Percentiles rank a stretch among this genome's conserved stretches.
phyloP scores from a whole-genome alignment of 2,888 invertebrate species.

The Xanthorhoe spadicearia region DNA sequence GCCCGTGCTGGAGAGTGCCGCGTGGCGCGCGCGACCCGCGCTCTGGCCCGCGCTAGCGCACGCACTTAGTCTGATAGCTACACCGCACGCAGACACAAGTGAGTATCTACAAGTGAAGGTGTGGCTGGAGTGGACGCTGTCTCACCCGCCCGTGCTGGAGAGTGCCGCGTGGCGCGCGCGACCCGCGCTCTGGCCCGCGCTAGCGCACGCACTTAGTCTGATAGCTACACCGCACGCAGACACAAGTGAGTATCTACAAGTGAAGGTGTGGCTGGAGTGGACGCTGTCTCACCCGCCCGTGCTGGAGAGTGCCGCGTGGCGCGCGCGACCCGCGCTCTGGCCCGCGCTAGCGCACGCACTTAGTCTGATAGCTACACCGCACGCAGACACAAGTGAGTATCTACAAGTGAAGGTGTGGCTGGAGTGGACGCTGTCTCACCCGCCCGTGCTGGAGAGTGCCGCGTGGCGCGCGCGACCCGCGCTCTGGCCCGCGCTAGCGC shows the following conservation, averaged over 20 bases:
- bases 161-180: constrained; percentile 82
- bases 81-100: constrained; percentile 59
- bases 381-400: no score
- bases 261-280: no score
- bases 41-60: constrained; percentile 93
- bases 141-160: constrained; percentile 73
- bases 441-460: no score
- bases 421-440: no score
- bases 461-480: no score
- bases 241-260: constrained; percentile 71
- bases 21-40: constrained; percentile 86
- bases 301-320: no score
- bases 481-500: no score
- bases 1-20: constrained; percentile 63
- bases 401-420: no score
- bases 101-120: constrained; percentile 88
- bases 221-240: constrained; percentile 71
- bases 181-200: constrained; percentile 91
- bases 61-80: constrained; percentile 88
- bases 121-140: constrained; percentile 89
- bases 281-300: no score
- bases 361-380: no score
- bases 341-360: no score
- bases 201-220: constrained; percentile 90
- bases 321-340: no score